phyloP scores from a whole-genome alignment of 1,140 invertebrate species.

The Trachymyrmex septentrionalis region DNA sequence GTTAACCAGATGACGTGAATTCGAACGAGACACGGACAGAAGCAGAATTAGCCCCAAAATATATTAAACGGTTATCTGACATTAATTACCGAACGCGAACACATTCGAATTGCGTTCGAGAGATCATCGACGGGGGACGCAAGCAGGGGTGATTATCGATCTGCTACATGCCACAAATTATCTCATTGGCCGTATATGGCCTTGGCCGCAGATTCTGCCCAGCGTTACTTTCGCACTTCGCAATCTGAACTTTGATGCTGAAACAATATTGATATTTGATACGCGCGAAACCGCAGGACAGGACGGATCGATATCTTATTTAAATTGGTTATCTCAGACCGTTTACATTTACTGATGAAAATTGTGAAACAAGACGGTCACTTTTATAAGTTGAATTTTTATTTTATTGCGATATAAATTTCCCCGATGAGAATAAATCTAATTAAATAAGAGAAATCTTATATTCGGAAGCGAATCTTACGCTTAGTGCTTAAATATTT shows the following conservation, averaged over 20 bases:
- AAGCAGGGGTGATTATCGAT: conserved; percentile 45
- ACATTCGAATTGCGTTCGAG: conserved; percentile 15
- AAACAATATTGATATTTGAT: conserved; percentile 31
- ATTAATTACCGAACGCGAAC: conserved; percentile 48
- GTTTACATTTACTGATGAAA: neutral
- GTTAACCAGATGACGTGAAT: neutral
- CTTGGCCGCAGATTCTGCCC: conserved; percentile 40
- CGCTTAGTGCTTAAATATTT: too few relatives aligned
- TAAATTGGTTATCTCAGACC: neutral
- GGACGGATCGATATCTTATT: neutral
- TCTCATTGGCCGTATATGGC: conserved; percentile 49
- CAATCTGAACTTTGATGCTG: conserved; percentile 21
- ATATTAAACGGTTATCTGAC: conserved; percentile 37
- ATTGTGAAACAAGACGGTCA: neutral
- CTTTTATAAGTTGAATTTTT: neutral
- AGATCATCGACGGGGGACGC: neutral
- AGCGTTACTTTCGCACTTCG: conserved; percentile 51
- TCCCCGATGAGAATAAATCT: too few relatives aligned
- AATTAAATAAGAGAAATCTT: too few relatives aligned
- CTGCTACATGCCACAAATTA: conserved; percentile 59
- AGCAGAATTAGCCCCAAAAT: neutral
- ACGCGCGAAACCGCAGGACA: conserved; percentile 17
- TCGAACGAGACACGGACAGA: neutral
- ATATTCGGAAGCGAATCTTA: too few relatives aligned
- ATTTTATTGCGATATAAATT: too few relatives aligned